Evolutionary conservation across 2,888 invertebrate genomes (phyloP).

Genomic region (Brenthis hecate): DNA sequence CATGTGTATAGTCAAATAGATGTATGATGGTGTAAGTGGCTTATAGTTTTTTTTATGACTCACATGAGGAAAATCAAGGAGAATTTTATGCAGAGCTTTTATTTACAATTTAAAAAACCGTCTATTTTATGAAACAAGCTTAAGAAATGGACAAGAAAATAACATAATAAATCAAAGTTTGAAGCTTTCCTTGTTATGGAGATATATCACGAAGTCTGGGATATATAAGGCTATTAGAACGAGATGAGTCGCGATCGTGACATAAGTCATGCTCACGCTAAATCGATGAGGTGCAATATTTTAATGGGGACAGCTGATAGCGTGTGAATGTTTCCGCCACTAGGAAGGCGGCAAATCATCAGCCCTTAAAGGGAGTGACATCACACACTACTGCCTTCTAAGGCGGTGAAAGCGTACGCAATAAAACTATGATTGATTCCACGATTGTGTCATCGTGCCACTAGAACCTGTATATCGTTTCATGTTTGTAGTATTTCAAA

Average conservation of each 20-base stretch:
- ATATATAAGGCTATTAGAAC: constrained; percentile 25
- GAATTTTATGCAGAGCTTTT: background rate
- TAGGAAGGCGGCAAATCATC: constrained; percentile 56
- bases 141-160: constrained; percentile 4
- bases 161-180: constrained; percentile 18
- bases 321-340: constrained; percentile 40
- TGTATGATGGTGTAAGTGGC: too few relatives aligned
- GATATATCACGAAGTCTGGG: constrained; percentile 18
- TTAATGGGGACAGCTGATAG: constrained; percentile 38
- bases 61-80: too few relatives aligned
- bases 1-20: too few relatives aligned
- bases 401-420: constrained; percentile 60
- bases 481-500: constrained; percentile 34
- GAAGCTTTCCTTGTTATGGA: constrained; percentile 25
- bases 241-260: constrained; percentile 34
- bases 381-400: constrained; percentile 52
- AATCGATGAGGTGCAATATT: constrained; percentile 36
- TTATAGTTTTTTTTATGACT: too few relatives aligned
- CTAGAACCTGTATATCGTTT: constrained; percentile 30
- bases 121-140: background rate
- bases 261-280: constrained; percentile 30
- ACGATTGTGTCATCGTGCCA: constrained; percentile 43
- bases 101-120: background rate
- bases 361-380: constrained; percentile 59
- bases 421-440: constrained; percentile 63